Conservation (phyloP, 2,113 vertebrate species). For the Quiscalus mexicanus region DNA sequence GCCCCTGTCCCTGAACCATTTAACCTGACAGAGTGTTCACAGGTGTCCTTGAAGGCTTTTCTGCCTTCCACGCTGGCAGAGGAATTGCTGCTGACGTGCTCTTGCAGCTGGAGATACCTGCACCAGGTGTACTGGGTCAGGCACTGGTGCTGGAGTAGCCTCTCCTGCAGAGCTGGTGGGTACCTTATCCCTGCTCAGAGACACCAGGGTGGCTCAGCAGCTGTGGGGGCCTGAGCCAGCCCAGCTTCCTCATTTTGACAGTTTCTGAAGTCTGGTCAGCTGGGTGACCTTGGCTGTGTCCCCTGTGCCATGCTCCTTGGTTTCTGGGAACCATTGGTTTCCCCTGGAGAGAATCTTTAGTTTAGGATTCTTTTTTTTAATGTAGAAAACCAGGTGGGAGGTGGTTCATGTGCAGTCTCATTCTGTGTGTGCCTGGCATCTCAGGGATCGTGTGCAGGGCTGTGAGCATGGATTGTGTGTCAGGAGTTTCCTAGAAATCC, state of each 20-base stretch:
- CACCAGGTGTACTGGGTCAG: not conserved
- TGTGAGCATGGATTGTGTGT: not conserved
- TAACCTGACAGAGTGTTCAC: not conserved
- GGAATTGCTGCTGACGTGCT: not conserved
- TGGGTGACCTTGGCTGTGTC: not conserved
- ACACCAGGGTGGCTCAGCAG: not conserved
- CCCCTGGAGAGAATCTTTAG: not conserved
- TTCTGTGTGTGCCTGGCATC: not conserved
- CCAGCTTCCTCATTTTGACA: not conserved
- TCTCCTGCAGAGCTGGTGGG: not conserved
- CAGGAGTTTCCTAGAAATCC: slow-evolving; percentile 30
- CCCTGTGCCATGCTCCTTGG: not conserved
- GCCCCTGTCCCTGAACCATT: not conserved
- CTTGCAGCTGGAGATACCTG: not conserved
- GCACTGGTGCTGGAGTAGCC: not conserved
- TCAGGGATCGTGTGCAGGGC: rapidly evolving
- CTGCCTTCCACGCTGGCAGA: not conserved
- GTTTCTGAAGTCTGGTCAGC: not conserved
- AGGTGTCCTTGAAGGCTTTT: not conserved
- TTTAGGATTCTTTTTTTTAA: not conserved
- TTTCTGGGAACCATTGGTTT: not conserved
- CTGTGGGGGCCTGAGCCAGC: not conserved
- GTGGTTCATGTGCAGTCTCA: rapidly evolving
- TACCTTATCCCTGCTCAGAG: not conserved
- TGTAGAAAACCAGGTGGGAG: rapidly evolving